Conservation (phyloP, 2,113 vertebrate genomes). For the Calypte anna region DNA sequence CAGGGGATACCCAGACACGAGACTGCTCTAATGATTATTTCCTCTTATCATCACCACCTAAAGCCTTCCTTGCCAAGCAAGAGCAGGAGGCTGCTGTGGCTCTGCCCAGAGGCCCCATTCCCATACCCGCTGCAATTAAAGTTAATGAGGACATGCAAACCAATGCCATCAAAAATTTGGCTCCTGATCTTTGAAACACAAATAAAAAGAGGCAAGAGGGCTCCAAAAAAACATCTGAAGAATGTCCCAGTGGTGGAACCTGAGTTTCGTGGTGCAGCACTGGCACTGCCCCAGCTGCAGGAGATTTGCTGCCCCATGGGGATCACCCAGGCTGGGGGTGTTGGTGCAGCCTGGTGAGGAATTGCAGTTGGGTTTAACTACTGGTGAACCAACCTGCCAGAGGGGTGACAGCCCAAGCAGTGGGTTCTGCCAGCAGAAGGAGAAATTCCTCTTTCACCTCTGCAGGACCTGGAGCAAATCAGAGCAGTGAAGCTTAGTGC, state of each 20-base stretch:
- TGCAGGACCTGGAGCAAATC: neutral
- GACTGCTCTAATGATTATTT: neutral
- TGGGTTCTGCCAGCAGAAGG: neutral
- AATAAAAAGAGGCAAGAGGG: neutral
- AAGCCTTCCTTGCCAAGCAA: neutral
- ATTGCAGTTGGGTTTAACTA: neutral
- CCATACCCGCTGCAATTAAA: neutral
- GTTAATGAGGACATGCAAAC: neutral
- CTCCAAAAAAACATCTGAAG: neutral
- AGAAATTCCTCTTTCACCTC: neutral
- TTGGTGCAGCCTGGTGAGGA: neutral
- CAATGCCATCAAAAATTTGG: neutral
- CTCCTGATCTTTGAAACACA: neutral
- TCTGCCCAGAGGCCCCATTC: neutral
- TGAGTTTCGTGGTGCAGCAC: neutral
- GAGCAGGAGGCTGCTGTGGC: neutral
- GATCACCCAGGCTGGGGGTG: neutral
- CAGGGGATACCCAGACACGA: neutral
- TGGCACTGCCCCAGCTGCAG: neutral
- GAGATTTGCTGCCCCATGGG: neutral
- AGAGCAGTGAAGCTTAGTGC: accelerated
- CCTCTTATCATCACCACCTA: neutral
- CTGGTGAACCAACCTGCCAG: neutral
- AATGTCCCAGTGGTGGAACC: neutral
- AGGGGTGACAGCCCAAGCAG: neutral